Evolutionary conservation across 2,888 invertebrate species (phyloP), one percentile per base, ranked within the genome.

Genomic region (Megastigmus dorsalis): DNA sequence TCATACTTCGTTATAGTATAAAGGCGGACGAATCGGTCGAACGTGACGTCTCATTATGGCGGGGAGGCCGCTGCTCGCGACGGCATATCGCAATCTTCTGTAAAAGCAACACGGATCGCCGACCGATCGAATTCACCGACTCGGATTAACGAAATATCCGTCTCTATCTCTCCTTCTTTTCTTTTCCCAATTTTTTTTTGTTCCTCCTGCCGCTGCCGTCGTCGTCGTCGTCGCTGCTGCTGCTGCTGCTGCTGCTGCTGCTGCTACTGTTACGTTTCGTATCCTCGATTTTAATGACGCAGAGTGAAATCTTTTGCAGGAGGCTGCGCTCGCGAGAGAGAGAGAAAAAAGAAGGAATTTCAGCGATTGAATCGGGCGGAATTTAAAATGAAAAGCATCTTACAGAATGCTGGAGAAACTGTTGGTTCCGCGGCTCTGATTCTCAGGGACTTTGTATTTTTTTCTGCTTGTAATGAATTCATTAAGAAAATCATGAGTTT

Each of bases 31-130:
- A 52, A 67, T 68, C 60, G 74, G 10, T 68, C 67, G 30, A 63
- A 68, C 68, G 68, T 74, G 55, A 68, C 62, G 68, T 68, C 48
- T 63, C 62, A 74, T 68, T 74, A 74, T 36, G 26, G n/a, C n/a
- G n/a, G n/a, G n/a, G n/a, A n/a, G 60, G 48, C 33, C 48, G 10
- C 55, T 9, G n/a, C 15, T 48, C n/a, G n/a, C n/a, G n/a, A n/a
- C n/a, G n/a, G n/a, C n/a, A 28, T 66, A 66, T 72, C 66, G 72
- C 59, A 66, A 66, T 63, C 50, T 33, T 23, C 28, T 33, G 28
- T 38, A 41, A 62, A 36, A 30, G 15, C 23, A 33, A 62, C 18
- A 10, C n/a, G n/a, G 30, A 62, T 15, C 48, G 23, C 26, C 4
- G 41, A 18, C 38, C 43, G 36, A 57, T 57, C 41, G 18, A 59